Evolutionary conservation across 2,888 invertebrate genomes (phyloP), one percentile per base, ranked within the genome.

Genomic region (Epirrhoe tristata): DNA sequence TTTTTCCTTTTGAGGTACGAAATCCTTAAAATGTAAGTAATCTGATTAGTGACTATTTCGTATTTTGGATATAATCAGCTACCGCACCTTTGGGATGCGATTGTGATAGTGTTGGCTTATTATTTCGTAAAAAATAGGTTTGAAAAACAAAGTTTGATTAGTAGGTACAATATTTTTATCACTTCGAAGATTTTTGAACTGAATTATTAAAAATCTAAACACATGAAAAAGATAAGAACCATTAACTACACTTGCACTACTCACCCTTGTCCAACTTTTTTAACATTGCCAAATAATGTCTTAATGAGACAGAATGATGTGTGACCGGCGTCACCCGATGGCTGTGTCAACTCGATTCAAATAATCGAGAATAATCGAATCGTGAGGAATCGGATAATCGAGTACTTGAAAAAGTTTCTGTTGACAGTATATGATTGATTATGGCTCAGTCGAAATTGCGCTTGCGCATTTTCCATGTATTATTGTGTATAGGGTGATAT

Each of bases 271-370:
- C 53, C 10, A 39, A 0, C 14, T 16, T 58, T 78, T 80, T 81
- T 80, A 81, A 76, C 72, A 76, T 76, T 78, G 73, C 76, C 79
- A 83, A 82, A 81, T 82, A 83, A 81, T 71, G 80, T 83, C 84
- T 81, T 85, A 85, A 85, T 85, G 84, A 85, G 85, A 84, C 85
- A 84, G 80, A 51, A 82, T 85, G 84, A 85, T 81, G 82, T 78
- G 83, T 82, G 78, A 81, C 72, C 74, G 71, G 67, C 61, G 74
- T 70, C 74, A 72, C 51, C 70, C 72, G 69, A 67, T 64, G 64
- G 66, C 65, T 59, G 39, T 64, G 54, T 59, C 59, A 70, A 66
- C 66, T 64, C 63, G 68, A 68, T 62, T 69, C 72, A 67, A 70
- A 66, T 63, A 68, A 67, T 68, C 66, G 66, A 72, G 54, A 69